Evolutionary conservation across 2,888 invertebrate species (phyloP).

Genomic region (Sarcophaga variegata): DNA sequence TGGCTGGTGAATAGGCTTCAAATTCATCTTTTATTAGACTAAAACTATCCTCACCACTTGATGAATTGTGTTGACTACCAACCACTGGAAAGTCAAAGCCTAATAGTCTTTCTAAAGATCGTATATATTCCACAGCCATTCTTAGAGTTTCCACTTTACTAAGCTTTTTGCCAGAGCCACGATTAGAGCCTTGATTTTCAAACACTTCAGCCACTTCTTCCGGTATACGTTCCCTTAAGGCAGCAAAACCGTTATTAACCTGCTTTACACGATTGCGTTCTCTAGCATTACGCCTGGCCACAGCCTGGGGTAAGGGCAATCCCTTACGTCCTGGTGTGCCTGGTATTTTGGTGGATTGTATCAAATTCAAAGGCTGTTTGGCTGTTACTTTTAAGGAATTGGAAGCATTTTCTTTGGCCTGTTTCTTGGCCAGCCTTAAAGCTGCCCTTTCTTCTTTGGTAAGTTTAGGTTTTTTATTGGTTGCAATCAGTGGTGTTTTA

Average conservation of each 20-base stretch:
- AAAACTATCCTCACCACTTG: slow-evolving; percentile 79
- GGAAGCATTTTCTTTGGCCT: slow-evolving; percentile 47
- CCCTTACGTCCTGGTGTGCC: slow-evolving; percentile 79
- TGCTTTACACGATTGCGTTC: slow-evolving; percentile 96
- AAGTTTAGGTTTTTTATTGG: slow-evolving; percentile 69
- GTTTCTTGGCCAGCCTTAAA: slow-evolving; percentile 59
- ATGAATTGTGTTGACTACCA: slow-evolving; percentile 53
- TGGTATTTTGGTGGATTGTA: slow-evolving; percentile 54
- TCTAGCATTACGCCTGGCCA: slow-evolving; percentile 94
- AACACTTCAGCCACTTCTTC: slow-evolving; percentile 89
- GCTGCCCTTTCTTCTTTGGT: slow-evolving; percentile 62
- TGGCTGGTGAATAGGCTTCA: slow-evolving; percentile 73
- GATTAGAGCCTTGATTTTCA: slow-evolving; percentile 84
- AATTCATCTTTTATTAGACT: slow-evolving; percentile 79
- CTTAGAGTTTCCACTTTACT: slow-evolving; percentile 94
- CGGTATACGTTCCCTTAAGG: slow-evolving; percentile 93
- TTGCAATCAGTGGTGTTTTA: slow-evolving; percentile 61
- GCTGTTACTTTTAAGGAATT: neutral
- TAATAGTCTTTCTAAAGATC: slow-evolving; percentile 89
- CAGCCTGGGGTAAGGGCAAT: slow-evolving; percentile 89
- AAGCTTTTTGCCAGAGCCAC: slow-evolving; percentile 86
- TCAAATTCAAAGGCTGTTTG: slow-evolving; percentile 13
- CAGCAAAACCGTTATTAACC: slow-evolving; percentile 95
- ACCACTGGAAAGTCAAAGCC: slow-evolving; percentile 84
- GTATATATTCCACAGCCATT: slow-evolving; percentile 95